Base-by-base conservation (phyloP, 2,797 vertebrate genomes). In the Poeciliopsis gracilis region DNA sequence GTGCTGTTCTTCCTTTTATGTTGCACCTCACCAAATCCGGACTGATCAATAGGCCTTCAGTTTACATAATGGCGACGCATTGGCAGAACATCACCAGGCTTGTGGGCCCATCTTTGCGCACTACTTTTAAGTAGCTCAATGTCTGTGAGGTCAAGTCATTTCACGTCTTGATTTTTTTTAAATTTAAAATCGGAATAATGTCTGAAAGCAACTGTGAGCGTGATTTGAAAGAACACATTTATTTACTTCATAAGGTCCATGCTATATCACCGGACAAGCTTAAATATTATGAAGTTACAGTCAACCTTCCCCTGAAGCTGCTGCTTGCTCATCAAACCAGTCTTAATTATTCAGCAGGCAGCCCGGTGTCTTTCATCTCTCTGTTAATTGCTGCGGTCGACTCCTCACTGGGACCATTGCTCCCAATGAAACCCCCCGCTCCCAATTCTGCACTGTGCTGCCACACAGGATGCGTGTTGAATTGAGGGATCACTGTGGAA, bases 281-380 rank as follows among this genome's bases (percentile, higher is more conserved):
- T 67, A 72, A 83, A 73, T 69, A 63, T 78, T 73, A 74, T 87
- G 80, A 84, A 83, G 78, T 77, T 83, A 71, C 70, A 84, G 41
- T 78, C 81, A 78, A 77, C 76, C 77, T 78, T 86, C 75, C 82
- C 55, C 41, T 38, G 23, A n/a, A 84, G 84, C 90, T 83, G 86
- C 88, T 90, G 85, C 88, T 83, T 73, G 81, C 90, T 93, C 91
- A 92, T 94, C 92, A 93, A 93, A 82, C 89, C 84, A 70, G 86
- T 91, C 91, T 94, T 94, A 93, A 95, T 94, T 95, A 95, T 95
- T 94, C 92, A 94, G 93, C 89, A 90, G 88, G 87, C 92, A 91
- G 86, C 88, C 86, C 81, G 81, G 83, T 91, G 90, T 94, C 94
- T 95, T 95, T 95, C 94, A 95, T 95, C 94, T 95, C 88, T 73